phyloP scores from a whole-genome alignment of 2,797 vertebrate species.

The Psittacula derbiana region DNA sequence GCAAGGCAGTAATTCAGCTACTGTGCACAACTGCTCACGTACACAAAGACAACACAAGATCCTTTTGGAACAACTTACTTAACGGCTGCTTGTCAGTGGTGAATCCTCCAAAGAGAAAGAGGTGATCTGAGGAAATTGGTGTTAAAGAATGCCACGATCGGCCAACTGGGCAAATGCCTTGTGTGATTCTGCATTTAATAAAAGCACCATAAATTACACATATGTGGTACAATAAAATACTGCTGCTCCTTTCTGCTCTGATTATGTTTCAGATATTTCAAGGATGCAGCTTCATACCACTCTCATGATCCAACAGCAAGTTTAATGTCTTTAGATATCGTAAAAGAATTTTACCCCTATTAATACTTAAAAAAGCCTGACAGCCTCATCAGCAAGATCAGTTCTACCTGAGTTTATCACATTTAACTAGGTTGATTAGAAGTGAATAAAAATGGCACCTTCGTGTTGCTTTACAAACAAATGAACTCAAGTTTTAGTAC shows the following conservation, averaged over 20 bases:
- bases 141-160: constrained; percentile 95
- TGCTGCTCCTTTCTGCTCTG: not conserved
- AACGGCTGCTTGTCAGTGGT: constrained; percentile 93
- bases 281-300: not conserved
- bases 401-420: not conserved
- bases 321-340: not conserved
- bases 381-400: not conserved
- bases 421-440: not conserved
- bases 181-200: constrained; percentile 69
- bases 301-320: not conserved
- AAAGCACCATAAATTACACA: not conserved
- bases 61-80: constrained; percentile 80
- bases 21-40: not conserved
- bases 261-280: not conserved
- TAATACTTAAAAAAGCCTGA: not conserved
- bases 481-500: not conserved
- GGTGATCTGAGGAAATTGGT: constrained; percentile 87
- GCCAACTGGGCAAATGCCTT: constrained; percentile 84
- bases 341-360: accelerated
- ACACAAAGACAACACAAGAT: not conserved
- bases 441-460: not conserved
- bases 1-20: not conserved
- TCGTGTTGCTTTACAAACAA: not conserved
- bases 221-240: accelerated
- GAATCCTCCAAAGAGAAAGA: constrained; percentile 97